Evolutionary conservation across 2,113 vertebrate species (phyloP), one percentile per base, ranked within the genome.

Genomic region (Tachycineta bicolor): DNA sequence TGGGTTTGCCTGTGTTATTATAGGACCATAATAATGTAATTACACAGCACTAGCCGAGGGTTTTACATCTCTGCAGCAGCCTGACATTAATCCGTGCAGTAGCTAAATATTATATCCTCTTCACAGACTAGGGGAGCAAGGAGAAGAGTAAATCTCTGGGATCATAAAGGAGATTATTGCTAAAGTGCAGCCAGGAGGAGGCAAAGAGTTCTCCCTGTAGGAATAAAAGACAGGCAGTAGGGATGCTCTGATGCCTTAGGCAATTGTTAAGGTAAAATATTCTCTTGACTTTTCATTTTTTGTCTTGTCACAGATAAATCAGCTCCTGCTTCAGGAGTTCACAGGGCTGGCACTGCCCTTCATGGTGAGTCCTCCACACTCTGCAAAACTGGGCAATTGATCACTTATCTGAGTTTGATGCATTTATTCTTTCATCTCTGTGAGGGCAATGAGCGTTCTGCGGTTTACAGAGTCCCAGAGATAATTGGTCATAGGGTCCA

Each of bases 1-100:
- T 96, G 88, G 50, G 50, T 90, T 96, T 86, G 92, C 85, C 89
- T 94, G 67, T 95, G 95, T 95, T 96, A 80, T 97, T 96, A 31
- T 13, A 94, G 90, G 78, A 76, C 81, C 87, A 65, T 96, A 96
- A 97, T 96, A 93, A 91, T 82, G 78, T 96, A 94, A 94, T 95
- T 90, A 95, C 16, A 4, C 60, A 68, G 85, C 74, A 63, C 50
- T n/a, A 86, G 85, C 24, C 37, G 75, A 94, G 92, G 26, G 76
- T 80, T 96, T 96, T 90, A 92, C 82, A 44, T 95, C 64, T 59
- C 79, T 90, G 85, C 79, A 88, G 79, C 56, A 87, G 56, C 46
- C 50, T 95, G 87, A 95, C 82, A 68, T 88, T 80, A 83, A 94
- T 93, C 74, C 85, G 67, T 11, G 70, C 58, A 43, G 79, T 37